Base-by-base conservation (phyloP, 2,888 invertebrate species). In the Bedellia somnulentella region DNA sequence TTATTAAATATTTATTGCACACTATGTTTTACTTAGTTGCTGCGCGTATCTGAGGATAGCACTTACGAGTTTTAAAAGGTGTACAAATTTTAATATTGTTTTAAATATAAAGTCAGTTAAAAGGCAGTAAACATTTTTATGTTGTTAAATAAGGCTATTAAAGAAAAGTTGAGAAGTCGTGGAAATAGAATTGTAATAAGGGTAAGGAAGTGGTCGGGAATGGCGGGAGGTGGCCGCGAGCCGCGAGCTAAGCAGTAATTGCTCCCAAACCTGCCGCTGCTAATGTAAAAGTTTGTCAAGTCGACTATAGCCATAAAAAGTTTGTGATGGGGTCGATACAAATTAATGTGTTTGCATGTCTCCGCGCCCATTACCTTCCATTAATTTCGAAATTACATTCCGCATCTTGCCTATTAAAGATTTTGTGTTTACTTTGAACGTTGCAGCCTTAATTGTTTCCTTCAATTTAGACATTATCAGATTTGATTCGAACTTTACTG, bases 321-420 rank as follows among this genome's bases (percentile, higher is more conserved):
- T 68, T 73, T 62, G 57, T 37, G 37, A 35, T 56, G 55, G 49
- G 62, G 55, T 53, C 64, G 59, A 58, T n/a, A n/a, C 62, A 61
- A 73, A 66, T 68, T 67, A 61, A 64, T 67, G 57, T 68, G 63
- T 64, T 64, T 66, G 63, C 55, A 56, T 58, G 59, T 61, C 52
- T 54, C 48, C 44, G 41, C 41, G 44, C 45, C 45, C 52, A 46
- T 51, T 21, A 21, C 10, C 58, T 53, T 43, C 49, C 49, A 49
- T 55, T 5, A 16, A 13, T 29, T 29, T 29, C 23, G 24, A 24
- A 15, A 4, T 29, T 29, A 11, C 29, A 24, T 15, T 21, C n/a
- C 17, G n/a, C n/a, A n/a, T n/a, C n/a, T n/a, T n/a, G n/a, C n/a
- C n/a, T n/a, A n/a, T n/a, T n/a, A n/a, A n/a, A n/a, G n/a, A n/a